Evolutionary conservation across 2,113 vertebrate genomes (phyloP).

Genomic region (Megaceryle torquata): DNA sequence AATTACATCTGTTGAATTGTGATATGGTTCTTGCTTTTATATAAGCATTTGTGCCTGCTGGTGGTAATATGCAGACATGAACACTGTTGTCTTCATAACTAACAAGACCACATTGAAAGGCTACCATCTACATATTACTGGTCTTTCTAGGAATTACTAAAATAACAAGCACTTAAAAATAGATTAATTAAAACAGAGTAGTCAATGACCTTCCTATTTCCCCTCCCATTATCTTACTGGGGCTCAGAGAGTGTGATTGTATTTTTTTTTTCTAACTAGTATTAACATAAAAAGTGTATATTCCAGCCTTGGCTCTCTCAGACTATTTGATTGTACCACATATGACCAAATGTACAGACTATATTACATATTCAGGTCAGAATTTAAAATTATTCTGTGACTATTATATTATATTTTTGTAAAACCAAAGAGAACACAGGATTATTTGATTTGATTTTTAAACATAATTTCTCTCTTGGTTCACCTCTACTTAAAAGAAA

Average conservation of each 20-base stretch:
- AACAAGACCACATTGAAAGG: not conserved
- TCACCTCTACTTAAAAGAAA: not conserved
- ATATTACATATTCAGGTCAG: not conserved
- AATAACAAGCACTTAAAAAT: not conserved
- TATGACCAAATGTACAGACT: not conserved
- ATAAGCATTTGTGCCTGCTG: not conserved
- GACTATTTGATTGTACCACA: not conserved
- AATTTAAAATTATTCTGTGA: not conserved
- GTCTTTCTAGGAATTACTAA: not conserved
- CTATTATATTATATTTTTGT: not conserved
- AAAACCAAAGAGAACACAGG: not conserved
- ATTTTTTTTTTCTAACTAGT: not conserved
- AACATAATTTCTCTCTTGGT: not conserved
- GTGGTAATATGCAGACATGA: not conserved
- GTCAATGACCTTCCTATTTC: not conserved
- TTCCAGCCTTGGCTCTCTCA: not conserved
- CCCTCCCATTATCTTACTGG: not conserved
- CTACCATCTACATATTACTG: not conserved
- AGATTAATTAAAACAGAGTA: not conserved
- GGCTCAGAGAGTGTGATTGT: not conserved
- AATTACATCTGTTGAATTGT: not conserved
- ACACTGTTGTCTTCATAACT: not conserved
- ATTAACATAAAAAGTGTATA: not conserved
- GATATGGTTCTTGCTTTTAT: not conserved
- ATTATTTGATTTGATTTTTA: not conserved